Conservation (phyloP, 2,888 invertebrate genomes). For the Ceriagrion tenellum region DNA sequence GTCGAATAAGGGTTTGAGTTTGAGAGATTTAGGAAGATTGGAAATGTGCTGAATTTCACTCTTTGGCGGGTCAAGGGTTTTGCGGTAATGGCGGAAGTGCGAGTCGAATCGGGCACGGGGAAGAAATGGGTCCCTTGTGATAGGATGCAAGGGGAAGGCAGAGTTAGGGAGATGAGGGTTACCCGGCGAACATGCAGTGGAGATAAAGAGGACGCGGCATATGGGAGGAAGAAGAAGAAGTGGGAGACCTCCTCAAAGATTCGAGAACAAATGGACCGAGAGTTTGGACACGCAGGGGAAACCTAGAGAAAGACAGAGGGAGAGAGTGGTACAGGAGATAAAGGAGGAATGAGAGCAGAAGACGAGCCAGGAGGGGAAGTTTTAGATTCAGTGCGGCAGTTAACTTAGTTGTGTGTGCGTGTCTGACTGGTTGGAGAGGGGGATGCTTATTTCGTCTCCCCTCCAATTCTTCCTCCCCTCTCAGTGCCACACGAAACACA, state of each 20-base stretch:
- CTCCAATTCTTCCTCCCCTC: not conserved
- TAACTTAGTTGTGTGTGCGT: not conserved
- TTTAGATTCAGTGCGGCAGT: not conserved
- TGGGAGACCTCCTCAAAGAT: not conserved
- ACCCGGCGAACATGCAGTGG: not conserved
- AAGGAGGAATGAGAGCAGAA: not conserved
- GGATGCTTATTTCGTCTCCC: not conserved
- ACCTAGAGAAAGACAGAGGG: not conserved
- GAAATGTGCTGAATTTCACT: not conserved
- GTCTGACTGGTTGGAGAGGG: not conserved
- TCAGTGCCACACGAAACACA: not conserved
- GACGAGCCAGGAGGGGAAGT: not conserved
- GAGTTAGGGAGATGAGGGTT: not conserved
- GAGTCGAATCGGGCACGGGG: not conserved
- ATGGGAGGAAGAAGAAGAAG: not conserved
- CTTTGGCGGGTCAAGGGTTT: not conserved
- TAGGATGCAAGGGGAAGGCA: not conserved
- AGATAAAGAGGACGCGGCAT: not conserved
- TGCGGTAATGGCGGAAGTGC: not conserved
- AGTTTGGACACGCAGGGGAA: not conserved
- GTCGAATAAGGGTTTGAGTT: not conserved
- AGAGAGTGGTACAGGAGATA: not conserved
- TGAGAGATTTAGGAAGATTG: not conserved
- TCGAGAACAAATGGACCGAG: not conserved
- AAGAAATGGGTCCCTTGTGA: not conserved